Percentiles rank a stretch among this genome's conserved stretches.
These are phyloP conservation scores for Bactericera cockerelli DNA, from an alignment of 1,140 invertebrate species.

Conservation along the genomic window DNA sequence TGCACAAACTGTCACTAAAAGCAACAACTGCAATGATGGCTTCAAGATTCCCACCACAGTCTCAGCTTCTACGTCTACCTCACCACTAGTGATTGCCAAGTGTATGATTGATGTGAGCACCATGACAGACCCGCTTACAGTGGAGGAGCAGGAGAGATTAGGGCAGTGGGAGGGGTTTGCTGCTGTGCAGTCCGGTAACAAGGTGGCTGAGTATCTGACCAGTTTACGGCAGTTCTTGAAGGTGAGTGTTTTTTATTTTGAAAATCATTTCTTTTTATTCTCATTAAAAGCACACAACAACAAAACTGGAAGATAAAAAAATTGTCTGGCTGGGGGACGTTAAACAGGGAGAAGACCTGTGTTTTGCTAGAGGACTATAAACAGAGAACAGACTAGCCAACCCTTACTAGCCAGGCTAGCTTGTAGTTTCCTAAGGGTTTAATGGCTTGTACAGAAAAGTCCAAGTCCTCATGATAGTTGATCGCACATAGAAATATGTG, in stretches of 20 bases:
- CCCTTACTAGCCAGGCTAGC: too few species aligned
- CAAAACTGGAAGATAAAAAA: background rate
- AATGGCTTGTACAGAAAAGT: too few species aligned
- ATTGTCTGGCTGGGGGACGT: too few species aligned
- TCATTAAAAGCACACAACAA: background rate
- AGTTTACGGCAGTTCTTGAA: conserved; percentile 25
- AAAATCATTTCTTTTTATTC: too few species aligned
- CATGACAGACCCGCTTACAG: conserved; percentile 34
- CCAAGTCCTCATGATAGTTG: too few species aligned
- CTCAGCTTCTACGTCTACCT: background rate
- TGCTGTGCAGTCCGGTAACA: conserved; percentile 22
- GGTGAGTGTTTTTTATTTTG: conserved; percentile 16
- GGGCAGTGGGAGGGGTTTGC: conserved; percentile 20
- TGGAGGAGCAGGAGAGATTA: conserved; percentile 20
- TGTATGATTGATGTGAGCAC: conserved; percentile 34
- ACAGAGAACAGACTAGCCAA: too few species aligned
- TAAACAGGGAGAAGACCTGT: too few species aligned
- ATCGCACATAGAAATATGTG: too few species aligned
- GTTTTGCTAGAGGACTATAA: too few species aligned
- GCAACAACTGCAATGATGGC: background rate
- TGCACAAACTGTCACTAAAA: too few species aligned
- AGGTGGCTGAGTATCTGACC: conserved; percentile 26
- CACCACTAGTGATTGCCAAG: background rate
- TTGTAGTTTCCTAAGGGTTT: too few species aligned
- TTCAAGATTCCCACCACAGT: background rate